A percentile compares a stretch with the other conserved stretches of the same genome.
phyloP scores from a whole-genome alignment of 2,888 invertebrate species.

The Proisotoma minuta region DNA sequence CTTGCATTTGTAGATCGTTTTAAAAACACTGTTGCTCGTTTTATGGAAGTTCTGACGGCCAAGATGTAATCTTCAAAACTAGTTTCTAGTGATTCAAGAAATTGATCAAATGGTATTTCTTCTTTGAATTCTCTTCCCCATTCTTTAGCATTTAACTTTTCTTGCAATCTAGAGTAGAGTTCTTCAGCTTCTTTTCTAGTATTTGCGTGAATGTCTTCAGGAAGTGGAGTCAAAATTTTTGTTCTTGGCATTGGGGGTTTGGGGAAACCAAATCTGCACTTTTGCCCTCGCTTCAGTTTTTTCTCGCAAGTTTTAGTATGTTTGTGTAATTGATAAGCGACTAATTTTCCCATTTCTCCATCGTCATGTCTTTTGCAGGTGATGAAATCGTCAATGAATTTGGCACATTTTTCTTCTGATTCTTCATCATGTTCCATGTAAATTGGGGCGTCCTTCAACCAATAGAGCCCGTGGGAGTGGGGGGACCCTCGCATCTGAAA shows the following conservation, averaged over 20 bases:
- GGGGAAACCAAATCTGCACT: constrained; percentile 27
- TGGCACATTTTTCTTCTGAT: neutral
- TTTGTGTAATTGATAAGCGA: constrained; percentile 24
- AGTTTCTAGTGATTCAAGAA: neutral
- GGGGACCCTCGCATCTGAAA: constrained; percentile 32
- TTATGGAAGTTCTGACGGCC: constrained; percentile 33
- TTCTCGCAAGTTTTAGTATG: constrained; percentile 22
- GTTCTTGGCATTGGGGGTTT: constrained; percentile 14
- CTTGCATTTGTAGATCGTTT: constrained; percentile 38
- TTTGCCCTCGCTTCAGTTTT: neutral
- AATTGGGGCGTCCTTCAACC: constrained; percentile 20
- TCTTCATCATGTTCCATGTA: constrained; percentile 8
- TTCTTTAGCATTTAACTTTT: constrained; percentile 4
- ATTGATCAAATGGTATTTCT: neutral
- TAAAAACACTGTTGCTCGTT: constrained; percentile 39
- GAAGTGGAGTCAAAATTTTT: constrained; percentile 11
- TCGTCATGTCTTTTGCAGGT: constrained; percentile 4
- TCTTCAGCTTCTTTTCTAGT: neutral
- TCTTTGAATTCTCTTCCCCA: neutral
- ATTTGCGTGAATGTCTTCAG: neutral
- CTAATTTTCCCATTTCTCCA: neutral
- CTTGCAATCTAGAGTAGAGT: neutral
- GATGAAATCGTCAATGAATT: constrained; percentile 31
- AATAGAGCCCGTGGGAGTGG: constrained; percentile 24
- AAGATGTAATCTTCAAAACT: constrained; percentile 17